Evolutionary conservation across 2,113 vertebrate genomes (phyloP).

Genomic region (Aegotheles bennettii): DNA sequence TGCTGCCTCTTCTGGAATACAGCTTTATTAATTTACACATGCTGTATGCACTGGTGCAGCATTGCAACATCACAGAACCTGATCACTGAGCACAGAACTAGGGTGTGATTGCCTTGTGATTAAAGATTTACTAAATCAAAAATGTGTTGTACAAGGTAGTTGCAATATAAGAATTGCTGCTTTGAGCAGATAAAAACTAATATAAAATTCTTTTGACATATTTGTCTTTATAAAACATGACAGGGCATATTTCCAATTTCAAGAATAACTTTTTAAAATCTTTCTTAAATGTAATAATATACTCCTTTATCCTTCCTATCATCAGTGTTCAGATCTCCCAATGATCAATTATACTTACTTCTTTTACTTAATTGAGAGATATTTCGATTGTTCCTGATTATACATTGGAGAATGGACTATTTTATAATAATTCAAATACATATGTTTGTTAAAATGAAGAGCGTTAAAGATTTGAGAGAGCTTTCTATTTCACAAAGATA

Average conservation of each 20-base stretch:
- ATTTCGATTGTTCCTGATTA: background rate
- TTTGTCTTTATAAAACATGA: background rate
- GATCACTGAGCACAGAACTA: constrained; percentile 2
- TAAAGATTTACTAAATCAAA: constrained; percentile 17
- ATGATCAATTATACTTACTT: background rate
- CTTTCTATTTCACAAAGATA: background rate
- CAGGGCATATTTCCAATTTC: background rate
- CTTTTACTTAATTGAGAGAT: background rate
- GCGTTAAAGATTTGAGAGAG: background rate
- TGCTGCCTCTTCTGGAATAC: constrained; percentile 11
- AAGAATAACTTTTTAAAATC: background rate
- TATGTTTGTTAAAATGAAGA: background rate
- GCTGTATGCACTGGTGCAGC: background rate
- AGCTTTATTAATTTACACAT: constrained; percentile 26
- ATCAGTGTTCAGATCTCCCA: background rate
- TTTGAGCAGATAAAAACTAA: background rate
- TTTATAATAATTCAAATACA: background rate
- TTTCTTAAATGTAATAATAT: background rate
- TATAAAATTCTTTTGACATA: background rate
- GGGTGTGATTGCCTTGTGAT: background rate
- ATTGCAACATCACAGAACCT: constrained; percentile 7
- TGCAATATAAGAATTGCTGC: background rate
- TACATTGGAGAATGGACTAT: background rate
- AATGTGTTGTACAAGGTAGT: background rate
- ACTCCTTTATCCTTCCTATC: background rate